Base-by-base conservation (phyloP, 2,113 vertebrate genomes). In the Pseudorasbora parva region DNA sequence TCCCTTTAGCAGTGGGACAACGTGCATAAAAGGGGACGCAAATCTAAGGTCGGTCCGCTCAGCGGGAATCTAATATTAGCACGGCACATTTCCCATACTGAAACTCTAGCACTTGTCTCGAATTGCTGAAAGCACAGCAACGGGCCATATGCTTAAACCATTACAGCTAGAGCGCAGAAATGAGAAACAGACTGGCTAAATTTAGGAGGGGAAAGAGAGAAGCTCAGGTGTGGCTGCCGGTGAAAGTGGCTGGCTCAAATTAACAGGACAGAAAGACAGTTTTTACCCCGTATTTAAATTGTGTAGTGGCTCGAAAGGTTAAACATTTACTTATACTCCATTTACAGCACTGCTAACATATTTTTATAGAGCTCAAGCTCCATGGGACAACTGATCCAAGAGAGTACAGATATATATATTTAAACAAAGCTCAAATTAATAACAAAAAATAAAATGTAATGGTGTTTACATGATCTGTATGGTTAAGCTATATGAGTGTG, bases 21-120 rank as follows among this genome's bases (percentile, higher is more conserved):
- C 30, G 3, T 57, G 45, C 25, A 45, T 69, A 19, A 62, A 47
- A 23, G 8, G 56, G 25, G 45, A 47, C 25, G 11, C 69, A 33
- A 45, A 66, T 75, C 43, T 75, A 90, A 90, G 87, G 84, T 87
- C 69, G 77, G 88, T 86, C 82, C 60, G 82, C 86, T 90, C 89
- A 87, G 86, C 79, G 72, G 56, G 88, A 86, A 87, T 93, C 95
- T 96, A 96, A 95, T 93, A 95, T 95, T 94, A 96, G 95, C 89
- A 80, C 3, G 85, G 90, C 93, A 93, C 88, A 90, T 92, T 94
- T 95, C 91, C 92, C 92, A 88, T 54, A 88, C 60, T 94, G 94
- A 95, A 94, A 94, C 90, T 87, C 73, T 85, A 92, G 91, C 77
- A 90, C 87, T 76, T 41, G 74, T 88, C 92, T 94, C 94, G 88